phyloP scores from a whole-genome alignment of 2,888 invertebrate genomes.

The Sylvicola fuscatus region DNA sequence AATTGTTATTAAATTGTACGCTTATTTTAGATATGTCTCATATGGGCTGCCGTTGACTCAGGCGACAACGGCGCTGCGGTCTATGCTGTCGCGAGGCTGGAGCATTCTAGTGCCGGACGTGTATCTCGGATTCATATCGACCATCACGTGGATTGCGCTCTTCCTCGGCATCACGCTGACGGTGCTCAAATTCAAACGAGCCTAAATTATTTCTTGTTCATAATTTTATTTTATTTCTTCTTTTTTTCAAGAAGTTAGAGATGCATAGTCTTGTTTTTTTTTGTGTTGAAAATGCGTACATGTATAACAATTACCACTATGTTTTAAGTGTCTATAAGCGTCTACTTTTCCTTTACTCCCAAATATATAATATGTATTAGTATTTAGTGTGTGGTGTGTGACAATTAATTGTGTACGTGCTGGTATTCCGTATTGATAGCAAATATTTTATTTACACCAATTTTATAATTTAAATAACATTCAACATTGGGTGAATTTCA shows the following conservation, averaged over 20 bases:
- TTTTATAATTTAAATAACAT: no score
- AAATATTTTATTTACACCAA: no score
- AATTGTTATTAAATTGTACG: background rate
- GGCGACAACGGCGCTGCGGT: slow-evolving; percentile 78
- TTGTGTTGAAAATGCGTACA: background rate
- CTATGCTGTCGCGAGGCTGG: slow-evolving; percentile 79
- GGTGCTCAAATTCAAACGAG: slow-evolving; percentile 61
- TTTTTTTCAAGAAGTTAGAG: no score
- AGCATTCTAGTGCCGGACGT: slow-evolving; percentile 58
- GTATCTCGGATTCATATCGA: slow-evolving; percentile 72
- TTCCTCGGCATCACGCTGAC: slow-evolving; percentile 62
- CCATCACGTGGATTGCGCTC: slow-evolving; percentile 64
- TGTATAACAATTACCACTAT: background rate
- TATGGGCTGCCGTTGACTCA: slow-evolving; percentile 69
- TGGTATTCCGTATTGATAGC: no score
- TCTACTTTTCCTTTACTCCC: background rate
- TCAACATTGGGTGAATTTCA: no score
- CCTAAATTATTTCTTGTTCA: slow-evolving; percentile 26
- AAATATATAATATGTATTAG: no score
- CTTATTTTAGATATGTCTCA: slow-evolving; percentile 52
- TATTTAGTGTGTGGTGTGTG: no score
- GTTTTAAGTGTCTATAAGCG: background rate
- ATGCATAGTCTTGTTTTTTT: background rate
- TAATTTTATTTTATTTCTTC: no score
- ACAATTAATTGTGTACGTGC: no score